These are phyloP conservation scores for Periophthalmus modestus DNA, from an alignment of 2,113 vertebrate genomes.

Conservation along the genomic window DNA sequence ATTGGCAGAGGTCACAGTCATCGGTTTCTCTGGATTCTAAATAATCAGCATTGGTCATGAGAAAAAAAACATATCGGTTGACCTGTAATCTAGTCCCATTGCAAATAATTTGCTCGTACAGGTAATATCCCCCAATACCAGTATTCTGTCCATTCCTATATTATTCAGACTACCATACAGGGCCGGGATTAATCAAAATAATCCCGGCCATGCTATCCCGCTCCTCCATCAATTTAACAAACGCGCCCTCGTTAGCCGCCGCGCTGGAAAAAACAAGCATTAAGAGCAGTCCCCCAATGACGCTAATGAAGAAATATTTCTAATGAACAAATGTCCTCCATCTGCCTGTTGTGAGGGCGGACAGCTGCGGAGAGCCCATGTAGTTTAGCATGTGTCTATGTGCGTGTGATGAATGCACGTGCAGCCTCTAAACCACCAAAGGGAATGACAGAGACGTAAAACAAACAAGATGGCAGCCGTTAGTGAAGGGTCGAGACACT, in stretches of 20 bases:
- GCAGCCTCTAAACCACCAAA: constrained; percentile 30
- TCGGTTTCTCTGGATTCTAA: too few species aligned
- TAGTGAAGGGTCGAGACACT: constrained; percentile 62
- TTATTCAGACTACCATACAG: neutral
- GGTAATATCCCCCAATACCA: too few species aligned
- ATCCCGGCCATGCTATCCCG: constrained; percentile 43
- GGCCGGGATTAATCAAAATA: too few species aligned
- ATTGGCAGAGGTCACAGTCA: neutral
- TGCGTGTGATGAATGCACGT: constrained; percentile 52
- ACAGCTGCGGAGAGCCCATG: constrained; percentile 72
- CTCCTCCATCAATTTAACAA: constrained; percentile 77
- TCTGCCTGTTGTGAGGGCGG: constrained; percentile 77
- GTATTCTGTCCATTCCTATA: too few species aligned
- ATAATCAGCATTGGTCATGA: too few species aligned
- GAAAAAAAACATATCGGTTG: too few species aligned
- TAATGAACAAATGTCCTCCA: constrained; percentile 80
- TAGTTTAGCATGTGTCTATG: constrained; percentile 24
- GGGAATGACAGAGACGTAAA: constrained; percentile 49
- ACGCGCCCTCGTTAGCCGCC: constrained; percentile 73
- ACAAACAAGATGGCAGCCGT: constrained; percentile 36
- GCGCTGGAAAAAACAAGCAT: constrained; percentile 72
- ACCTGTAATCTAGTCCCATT: too few species aligned
- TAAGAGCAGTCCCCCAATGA: constrained; percentile 77
- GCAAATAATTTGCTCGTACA: too few species aligned
- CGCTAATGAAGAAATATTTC: constrained; percentile 81